Evolutionary conservation across 1,140 invertebrate species (phyloP).

Genomic region (Bombus waltoni): DNA sequence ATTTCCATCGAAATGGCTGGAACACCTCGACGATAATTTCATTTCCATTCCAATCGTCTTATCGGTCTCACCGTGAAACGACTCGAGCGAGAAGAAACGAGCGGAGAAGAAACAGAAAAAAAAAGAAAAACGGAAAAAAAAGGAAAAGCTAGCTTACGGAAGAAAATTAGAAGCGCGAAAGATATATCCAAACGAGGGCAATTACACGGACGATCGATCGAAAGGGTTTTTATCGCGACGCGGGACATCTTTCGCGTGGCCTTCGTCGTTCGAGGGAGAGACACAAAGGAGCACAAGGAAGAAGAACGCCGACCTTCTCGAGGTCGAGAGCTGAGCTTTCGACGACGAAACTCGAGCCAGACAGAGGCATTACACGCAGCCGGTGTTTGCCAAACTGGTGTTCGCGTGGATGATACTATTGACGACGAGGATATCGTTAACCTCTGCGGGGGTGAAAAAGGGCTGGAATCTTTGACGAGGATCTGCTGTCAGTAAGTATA

Average conservation of each 20-base stretch:
- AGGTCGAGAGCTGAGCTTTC: conserved; percentile 31
- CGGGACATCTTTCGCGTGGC: conserved; percentile 28
- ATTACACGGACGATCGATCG: conserved; percentile 55
- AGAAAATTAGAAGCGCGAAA: not conserved
- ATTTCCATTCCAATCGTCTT: conserved; percentile 7
- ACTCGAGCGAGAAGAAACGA: not conserved
- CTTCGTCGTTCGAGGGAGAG: not conserved
- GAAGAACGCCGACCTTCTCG: not conserved
- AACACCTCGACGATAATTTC: not conserved
- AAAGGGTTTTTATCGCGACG: conserved; percentile 41
- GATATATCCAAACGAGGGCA: conserved; percentile 41
- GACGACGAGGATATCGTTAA: conserved; percentile 25
- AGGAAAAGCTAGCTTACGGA: not conserved
- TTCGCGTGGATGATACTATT: not conserved
- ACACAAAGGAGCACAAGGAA: conserved; percentile 1
- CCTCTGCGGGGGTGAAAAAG: not conserved
- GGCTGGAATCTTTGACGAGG: not conserved
- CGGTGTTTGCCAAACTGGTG: conserved; percentile 30
- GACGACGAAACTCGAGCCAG: conserved; percentile 34
- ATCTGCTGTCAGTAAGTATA: not conserved
- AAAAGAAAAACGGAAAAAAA: not conserved
- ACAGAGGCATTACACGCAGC: conserved; percentile 13
- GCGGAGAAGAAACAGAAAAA: conserved; percentile 23
- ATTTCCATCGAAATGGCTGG: not conserved
- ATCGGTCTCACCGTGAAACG: not conserved